Evolutionary conservation across 2,888 invertebrate species (phyloP).

Genomic region (Xestobium rufovillosum): DNA sequence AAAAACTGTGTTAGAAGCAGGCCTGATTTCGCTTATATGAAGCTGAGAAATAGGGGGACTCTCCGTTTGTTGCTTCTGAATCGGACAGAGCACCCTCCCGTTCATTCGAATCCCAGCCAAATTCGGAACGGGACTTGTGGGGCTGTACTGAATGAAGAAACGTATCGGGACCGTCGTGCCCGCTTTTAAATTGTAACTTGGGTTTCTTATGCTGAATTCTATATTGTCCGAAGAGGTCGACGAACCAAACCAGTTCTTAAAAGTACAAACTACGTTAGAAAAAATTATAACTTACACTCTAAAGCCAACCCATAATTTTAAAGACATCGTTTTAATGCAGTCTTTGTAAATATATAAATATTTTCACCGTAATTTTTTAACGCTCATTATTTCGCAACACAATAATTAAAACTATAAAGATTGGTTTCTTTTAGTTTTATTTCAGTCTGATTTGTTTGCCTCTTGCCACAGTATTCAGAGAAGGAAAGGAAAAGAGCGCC

Average conservation of each 20-base stretch:
- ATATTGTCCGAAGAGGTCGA: slow-evolving; percentile 51
- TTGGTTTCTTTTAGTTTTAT: no score
- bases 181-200: slow-evolving; percentile 50
- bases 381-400: no score
- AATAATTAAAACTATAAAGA: no score
- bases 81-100: slow-evolving; percentile 51
- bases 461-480: no score
- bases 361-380: no score
- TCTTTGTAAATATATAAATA: no score
- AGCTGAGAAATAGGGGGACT: no score
- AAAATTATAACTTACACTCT: background rate
- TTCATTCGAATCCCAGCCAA: slow-evolving; percentile 49
- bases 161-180: slow-evolving; percentile 50
- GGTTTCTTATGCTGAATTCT: slow-evolving; percentile 53
- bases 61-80: slow-evolving; percentile 9
- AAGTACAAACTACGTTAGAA: no score
- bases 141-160: slow-evolving; percentile 55
- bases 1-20: no score
- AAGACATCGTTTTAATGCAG: background rate
- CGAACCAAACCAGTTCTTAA: slow-evolving; percentile 48
- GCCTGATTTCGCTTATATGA: slow-evolving; percentile 1
- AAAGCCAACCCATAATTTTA: no score
- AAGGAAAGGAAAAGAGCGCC: no score
- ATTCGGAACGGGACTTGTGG: slow-evolving; percentile 44
- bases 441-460: no score